Base-by-base conservation (phyloP, 2,797 vertebrate genomes). In the Emydoidea blandingii region DNA sequence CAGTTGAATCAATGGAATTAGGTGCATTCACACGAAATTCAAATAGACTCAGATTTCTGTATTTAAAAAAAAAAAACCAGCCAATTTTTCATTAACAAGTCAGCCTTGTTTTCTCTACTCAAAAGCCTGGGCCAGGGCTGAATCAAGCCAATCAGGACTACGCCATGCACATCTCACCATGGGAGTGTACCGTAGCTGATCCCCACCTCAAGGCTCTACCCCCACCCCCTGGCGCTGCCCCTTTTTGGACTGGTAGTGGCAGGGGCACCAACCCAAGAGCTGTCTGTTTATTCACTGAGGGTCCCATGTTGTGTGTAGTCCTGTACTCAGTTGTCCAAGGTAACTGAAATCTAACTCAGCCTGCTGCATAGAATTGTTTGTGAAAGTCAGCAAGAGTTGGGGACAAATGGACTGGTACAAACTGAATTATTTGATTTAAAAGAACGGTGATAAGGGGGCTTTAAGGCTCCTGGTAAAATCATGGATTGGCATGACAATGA, bases 341-440 rank as follows among this genome's bases (percentile, higher is more conserved):
- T 56, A 56, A 56, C 54, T 34, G 14, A 83, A 85, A 8, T 89
- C 72, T 84, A 93, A 88, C 41, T 34, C 34, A 85, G 74, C 21
- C 34, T 88, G 84, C 85, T 91, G 74, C 31, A 31, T 12, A 14
- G 3, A 50, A 54, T 57, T 80, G 86, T 31, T 88, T 79, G 52
- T 83, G 92, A 44, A 88, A 83, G 29, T 81, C 84, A 91, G 34
- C 29, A 79, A 54, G 90, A 31, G 5, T 76, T 89, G 31, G 44
- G 92, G 65, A 89, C 74, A 86, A 91, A 93, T 2, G 79, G 18
- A 57, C 41, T n/a, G 23, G 54, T 91, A 92, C 37, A 87, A 88
- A 90, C 2, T 78, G 19, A 31, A 86, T 80, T 94, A 90, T 86
- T 37, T 90, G 92, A 87, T 89, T 29, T 50, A 85, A 89, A 62